Evolutionary conservation across 1,140 invertebrate species (phyloP), one percentile per base, ranked within the genome.

Genomic region (Triops longicaudatus): DNA sequence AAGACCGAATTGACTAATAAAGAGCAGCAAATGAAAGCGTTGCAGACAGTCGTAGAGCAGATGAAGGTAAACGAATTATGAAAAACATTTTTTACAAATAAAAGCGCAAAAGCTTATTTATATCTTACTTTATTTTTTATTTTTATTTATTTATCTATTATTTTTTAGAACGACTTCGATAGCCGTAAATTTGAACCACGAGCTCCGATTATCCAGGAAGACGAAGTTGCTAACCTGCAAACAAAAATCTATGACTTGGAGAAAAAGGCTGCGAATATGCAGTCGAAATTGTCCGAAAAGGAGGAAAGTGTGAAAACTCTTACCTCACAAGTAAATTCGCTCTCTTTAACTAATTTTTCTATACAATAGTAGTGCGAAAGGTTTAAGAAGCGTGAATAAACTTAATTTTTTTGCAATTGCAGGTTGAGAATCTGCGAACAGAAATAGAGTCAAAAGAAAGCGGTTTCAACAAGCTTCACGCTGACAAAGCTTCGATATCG

Each of bases 21-120:
- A 44, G 76, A 77, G 44, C 63, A 77, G 26, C 76, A 77, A 73
- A 77, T 77, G 76, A 72, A 73, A 27, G 26, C 72, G 4, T 12
- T 77, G 22, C 73, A 73, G n/a, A 41, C 37, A n/a, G 17, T 77
- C 10, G 76, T 73, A 6, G 76, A 77, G 73, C 72, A 77, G 9
- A 17, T 77, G 72, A 72, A 63, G 22, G 50, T 63, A 63, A 63
- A 44, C n/a, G n/a, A n/a, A n/a, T n/a, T n/a, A n/a, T n/a, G n/a
- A 37, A 37, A 7, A 37, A 37, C 2, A 37, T 37, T 37, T 7
- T 2, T 37, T 4, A 7, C 31, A 37, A 7, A 4, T 37, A 7
- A 37, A 37, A 37, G 31, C 31, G 31, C 2, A 37, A 37, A 37
- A 37, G 31, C n/a, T n/a, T n/a, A n/a, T n/a, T n/a, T n/a, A n/a